Evolutionary conservation across 2,888 invertebrate species (phyloP).

Genomic region (Lasioglossum vierecki): DNA sequence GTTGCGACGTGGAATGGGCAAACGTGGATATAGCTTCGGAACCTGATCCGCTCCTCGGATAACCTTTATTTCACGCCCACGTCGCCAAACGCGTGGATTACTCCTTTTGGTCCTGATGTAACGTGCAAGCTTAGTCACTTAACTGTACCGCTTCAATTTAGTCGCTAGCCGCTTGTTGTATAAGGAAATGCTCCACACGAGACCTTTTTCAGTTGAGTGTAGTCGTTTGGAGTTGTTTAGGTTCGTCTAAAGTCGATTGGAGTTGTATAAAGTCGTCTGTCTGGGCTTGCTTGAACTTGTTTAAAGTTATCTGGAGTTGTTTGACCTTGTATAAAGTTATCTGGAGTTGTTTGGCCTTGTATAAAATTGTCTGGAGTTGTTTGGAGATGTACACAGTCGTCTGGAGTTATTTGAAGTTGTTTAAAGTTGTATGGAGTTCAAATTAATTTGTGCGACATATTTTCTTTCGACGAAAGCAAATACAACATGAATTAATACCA

Average conservation of each 20-base stretch:
- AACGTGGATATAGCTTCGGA: slow-evolving; percentile 72
- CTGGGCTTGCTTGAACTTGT: background rate
- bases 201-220: background rate
- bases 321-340: background rate
- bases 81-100: background rate
- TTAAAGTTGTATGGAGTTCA: background rate
- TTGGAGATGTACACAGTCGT: too few species aligned
- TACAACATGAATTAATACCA: background rate
- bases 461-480: background rate
- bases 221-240: background rate
- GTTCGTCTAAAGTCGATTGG: background rate
- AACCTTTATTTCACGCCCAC: slow-evolving; percentile 76
- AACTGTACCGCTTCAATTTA: background rate
- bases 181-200: background rate
- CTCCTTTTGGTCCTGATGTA: background rate
- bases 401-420: too few species aligned
- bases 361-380: background rate
- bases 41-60: slow-evolving; percentile 77
- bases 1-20: slow-evolving; percentile 35
- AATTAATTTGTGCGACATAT: slow-evolving; percentile 19
- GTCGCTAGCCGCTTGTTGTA: background rate
- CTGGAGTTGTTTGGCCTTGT: background rate
- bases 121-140: background rate
- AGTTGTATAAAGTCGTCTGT: background rate
- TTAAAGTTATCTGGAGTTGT: too few species aligned